Conservation (phyloP, 2,888 invertebrate genomes). For the Embidobia sp. region DNA sequence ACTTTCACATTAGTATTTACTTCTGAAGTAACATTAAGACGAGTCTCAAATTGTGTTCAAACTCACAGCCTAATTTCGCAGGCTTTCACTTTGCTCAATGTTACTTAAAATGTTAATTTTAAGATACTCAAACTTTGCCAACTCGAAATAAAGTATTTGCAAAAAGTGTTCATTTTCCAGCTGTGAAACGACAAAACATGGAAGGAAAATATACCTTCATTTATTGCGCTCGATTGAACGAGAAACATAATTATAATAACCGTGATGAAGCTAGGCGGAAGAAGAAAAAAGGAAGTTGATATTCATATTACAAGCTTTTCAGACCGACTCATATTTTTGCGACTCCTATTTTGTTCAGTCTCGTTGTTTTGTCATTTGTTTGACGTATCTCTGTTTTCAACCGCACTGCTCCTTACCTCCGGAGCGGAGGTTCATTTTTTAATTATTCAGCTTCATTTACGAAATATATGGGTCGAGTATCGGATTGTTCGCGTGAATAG, state of each 20-base stretch:
- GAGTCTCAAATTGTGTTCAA: too few relatives aligned
- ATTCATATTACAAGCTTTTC: slow-evolving; percentile 1
- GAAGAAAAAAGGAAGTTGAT: slow-evolving; percentile 11
- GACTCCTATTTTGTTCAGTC: background rate
- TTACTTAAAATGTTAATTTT: too few relatives aligned
- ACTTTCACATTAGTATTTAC: slow-evolving; percentile 14
- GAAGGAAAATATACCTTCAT: too few relatives aligned
- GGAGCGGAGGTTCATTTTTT: slow-evolving; percentile 13
- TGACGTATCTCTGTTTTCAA: background rate
- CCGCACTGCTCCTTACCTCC: background rate
- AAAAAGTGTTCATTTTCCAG: too few relatives aligned
- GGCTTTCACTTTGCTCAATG: slow-evolving; percentile 4
- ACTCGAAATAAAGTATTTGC: too few relatives aligned
- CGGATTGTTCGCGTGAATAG: slow-evolving; percentile 1
- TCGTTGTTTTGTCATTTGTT: background rate
- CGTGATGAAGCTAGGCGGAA: too few relatives aligned
- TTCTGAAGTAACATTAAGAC: background rate
- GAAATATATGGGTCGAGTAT: slow-evolving; percentile 34
- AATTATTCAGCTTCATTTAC: slow-evolving; percentile 21
- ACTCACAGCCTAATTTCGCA: slow-evolving; percentile 4
- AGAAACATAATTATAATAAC: background rate
- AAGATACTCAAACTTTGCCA: too few relatives aligned
- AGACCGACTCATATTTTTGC: background rate
- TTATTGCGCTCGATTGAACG: too few relatives aligned
- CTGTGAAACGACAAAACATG: too few relatives aligned